These are phyloP conservation scores for Marasmarcha lunaedactyla DNA, from an alignment of 2,888 invertebrate species.

Conservation along the genomic window DNA sequence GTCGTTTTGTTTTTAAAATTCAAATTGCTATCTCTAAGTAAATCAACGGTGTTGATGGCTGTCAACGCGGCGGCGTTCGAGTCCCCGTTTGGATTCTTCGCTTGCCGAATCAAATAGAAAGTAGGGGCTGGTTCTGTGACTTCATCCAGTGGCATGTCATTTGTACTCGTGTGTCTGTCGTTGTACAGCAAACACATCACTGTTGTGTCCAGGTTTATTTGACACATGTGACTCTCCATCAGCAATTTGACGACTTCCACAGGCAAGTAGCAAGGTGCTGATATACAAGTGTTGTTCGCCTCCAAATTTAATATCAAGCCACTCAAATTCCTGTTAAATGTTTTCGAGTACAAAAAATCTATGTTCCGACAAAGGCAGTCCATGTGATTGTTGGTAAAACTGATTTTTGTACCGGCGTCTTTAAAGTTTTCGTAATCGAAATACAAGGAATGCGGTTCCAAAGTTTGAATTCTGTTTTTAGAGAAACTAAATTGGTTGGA, in stretches of 20 bases:
- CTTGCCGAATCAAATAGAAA: slow-evolving; percentile 55
- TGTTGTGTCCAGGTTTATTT: slow-evolving; percentile 43
- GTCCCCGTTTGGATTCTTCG: slow-evolving; percentile 38
- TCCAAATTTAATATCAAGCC: slow-evolving; percentile 40
- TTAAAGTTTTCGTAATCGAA: slow-evolving; percentile 60
- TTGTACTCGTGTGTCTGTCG: slow-evolving; percentile 39
- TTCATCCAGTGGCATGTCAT: slow-evolving; percentile 38
- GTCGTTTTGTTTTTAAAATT: slow-evolving; percentile 53
- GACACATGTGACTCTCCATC: slow-evolving; percentile 52
- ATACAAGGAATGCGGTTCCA: slow-evolving; percentile 55
- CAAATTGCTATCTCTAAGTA: slow-evolving; percentile 39
- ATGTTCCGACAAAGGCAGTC: slow-evolving; percentile 63
- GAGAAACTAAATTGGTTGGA: slow-evolving; percentile 47
- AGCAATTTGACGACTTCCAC: slow-evolving; percentile 47
- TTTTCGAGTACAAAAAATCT: slow-evolving; percentile 38
- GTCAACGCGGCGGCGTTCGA: slow-evolving; percentile 49
- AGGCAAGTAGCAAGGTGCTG: slow-evolving; percentile 54
- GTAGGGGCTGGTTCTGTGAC: slow-evolving; percentile 54
- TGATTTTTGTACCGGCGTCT: slow-evolving; percentile 35
- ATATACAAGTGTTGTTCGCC: slow-evolving; percentile 58
- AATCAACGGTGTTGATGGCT: slow-evolving; percentile 46
- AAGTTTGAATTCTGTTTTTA: slow-evolving; percentile 43
- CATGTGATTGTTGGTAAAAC: slow-evolving; percentile 48
- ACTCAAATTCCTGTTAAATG: slow-evolving; percentile 36
- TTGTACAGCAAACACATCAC: slow-evolving; percentile 56